A percentile compares a stretch with the other conserved stretches of the same genome.
These are phyloP conservation scores for Phenganax subtilis DNA, from an alignment of 92 coral and sea anemone species.

Conservation along the genomic window DNA sequence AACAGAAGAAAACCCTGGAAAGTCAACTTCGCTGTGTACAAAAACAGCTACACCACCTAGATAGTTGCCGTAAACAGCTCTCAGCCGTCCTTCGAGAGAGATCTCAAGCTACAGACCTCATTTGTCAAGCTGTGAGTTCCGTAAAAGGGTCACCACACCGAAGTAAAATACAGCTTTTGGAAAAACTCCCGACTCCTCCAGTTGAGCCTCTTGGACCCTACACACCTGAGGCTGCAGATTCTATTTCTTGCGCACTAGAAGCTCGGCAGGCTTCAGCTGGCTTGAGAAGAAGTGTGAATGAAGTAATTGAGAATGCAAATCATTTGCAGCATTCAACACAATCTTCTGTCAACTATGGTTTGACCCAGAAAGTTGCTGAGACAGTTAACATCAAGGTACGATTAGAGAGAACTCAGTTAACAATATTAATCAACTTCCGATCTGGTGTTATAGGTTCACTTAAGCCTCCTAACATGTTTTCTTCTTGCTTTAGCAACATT, in stretches of 20 bases:
- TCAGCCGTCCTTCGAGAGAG: conserved; percentile 79
- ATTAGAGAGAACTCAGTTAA: too few species aligned
- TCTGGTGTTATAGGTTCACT: too few species aligned
- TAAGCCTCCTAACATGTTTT: neutral
- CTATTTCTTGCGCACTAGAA: conserved; percentile 76
- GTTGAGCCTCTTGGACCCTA: conserved; percentile 96
- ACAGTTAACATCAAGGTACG: conserved; percentile 91
- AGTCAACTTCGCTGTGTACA: conserved; percentile 92
- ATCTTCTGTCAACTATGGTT: conserved; percentile 88
- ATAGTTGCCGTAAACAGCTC: conserved; percentile 77
- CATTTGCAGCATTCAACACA: conserved; percentile 90
- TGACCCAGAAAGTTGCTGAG: conserved; percentile 98
- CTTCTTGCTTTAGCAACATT: conserved; percentile 70
- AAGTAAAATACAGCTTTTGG: conserved; percentile 72
- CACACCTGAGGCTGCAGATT: conserved; percentile 95
- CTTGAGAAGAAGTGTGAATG: conserved; percentile 82
- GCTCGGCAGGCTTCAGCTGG: conserved; percentile 78
- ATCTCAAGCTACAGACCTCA: conserved; percentile 81
- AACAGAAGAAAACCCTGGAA: conserved; percentile 80
- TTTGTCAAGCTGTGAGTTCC: conserved; percentile 94
- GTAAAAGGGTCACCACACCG: conserved; percentile 78
- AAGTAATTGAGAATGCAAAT: conserved; percentile 88
- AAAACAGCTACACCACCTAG: conserved; percentile 93
- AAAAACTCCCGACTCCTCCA: conserved; percentile 81
- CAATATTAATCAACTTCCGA: too few species aligned